Base-by-base conservation (phyloP, 2,113 vertebrate genomes). In the Laticauda laticaudata region DNA sequence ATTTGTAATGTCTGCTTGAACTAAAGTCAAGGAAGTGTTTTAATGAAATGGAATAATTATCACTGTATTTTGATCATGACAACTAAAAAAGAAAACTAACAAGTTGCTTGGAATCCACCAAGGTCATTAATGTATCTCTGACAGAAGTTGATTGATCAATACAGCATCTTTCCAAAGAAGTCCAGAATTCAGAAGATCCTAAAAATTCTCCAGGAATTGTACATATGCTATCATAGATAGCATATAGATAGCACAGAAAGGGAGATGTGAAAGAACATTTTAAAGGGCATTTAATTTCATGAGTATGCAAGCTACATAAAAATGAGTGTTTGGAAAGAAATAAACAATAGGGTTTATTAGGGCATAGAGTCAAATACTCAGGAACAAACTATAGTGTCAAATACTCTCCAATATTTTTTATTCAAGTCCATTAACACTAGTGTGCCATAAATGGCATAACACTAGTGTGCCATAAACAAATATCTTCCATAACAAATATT, bases 41-140 rank as follows among this genome's bases (percentile, higher is more conserved):
- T 92, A 90, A 92, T 86, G 26, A 90, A 59, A 86, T 45, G 29
- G 26, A 43, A 29, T 90, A 92, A 89, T 90, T 43, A 90, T 90
- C n/a, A 86, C 59, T 90, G 34, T 86, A 92, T 59, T 88, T 85
- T 14, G 43, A 92, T 85, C 88, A 51, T 86, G 64, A 85, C 53
- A 39, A 87, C 10, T 34, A 92, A 92, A 39, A 0, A 45, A 43
- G 88, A 86, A 92, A 92, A 3, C 61, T 7, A 24, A 81, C 0
- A 92, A 4, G 29, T 45, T 64, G 59, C 90, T 0, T 94, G 51
- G 88, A 9, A 89, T 48, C 34, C 91, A 91, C 0, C 0, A 14
- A 91, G 45, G 39, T 88, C 53, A 81, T 89, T 85, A 92, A 48
- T 85, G 34, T 45, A 34, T 53, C 29, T 53, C 88, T 59, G 26